Base-by-base conservation (phyloP, 2,797 vertebrate genomes). In the Sandelia bainsii region DNA sequence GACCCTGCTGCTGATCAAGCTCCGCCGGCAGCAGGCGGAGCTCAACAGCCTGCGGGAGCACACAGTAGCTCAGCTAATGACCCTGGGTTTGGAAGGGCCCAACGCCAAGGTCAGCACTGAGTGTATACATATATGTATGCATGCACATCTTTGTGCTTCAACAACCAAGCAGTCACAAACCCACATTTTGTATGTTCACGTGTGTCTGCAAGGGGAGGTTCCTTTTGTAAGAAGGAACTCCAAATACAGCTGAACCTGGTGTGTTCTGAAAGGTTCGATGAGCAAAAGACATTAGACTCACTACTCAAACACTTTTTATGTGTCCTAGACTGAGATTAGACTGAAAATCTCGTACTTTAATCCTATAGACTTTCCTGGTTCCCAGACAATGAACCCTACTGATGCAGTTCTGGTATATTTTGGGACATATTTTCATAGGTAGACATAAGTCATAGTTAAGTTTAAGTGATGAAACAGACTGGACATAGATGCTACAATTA, bases 1-100 rank as follows among this genome's bases (percentile, higher is more conserved):
- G 87, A 99, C 98, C 11, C 95, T 99, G 92, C 93, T 99, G 93
- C 95, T 99, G 25, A 99, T 99, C 95, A 97, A 99, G 93, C 97
- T 99, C 91, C 95, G 98, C 72, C 95, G 98, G 92, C 97, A 99
- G 93, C 98, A 99, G 93, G 97, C 98, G 0, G 98, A 99, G 91
- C 96, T 99, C 93, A 96, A 91, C 93, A 97, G 96, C 90, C 91
- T 98, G 90, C 96, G 97, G 91, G 97, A 99, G 79, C 97, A 97
- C 82, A 98, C 97, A 27, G 87, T 98, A 88, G 91, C 96, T 67
- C 98, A 99, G 93, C 96, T 99, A 72, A 95, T 97, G 97, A 96
- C 97, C 84, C 95, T 98, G 73, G 97, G 97, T 82, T 87, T 96
- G 82, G 96, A 97, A 92, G 95, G 95, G 87, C 93, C 93, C 96